A percentile compares a stretch with the other conserved stretches of the same genome.
phyloP scores from a whole-genome alignment of 2,888 invertebrate genomes.

The Trachelus tabidus region DNA sequence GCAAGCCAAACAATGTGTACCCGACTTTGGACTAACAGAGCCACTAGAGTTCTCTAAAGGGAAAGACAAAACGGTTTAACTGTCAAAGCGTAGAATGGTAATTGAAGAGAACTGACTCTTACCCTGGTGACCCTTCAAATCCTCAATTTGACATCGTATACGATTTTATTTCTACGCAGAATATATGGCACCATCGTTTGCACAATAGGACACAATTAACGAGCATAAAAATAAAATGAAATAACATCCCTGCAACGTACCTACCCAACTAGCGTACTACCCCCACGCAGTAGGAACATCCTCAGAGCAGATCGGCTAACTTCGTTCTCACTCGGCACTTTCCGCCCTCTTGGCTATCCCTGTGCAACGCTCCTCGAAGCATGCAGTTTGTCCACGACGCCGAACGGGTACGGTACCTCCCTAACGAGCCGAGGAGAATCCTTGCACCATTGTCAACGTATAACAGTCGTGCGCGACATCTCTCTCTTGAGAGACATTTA shows the following conservation, averaged over 20 bases:
- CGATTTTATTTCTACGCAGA: not conserved
- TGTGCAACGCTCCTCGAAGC: slow-evolving; percentile 21
- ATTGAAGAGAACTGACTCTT: not conserved
- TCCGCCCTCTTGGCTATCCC: not conserved
- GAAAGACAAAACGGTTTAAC: not conserved
- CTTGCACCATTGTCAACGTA: not conserved
- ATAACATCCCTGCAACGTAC: not conserved
- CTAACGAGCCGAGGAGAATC: not conserved
- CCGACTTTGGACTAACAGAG: not conserved
- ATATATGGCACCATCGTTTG: not conserved
- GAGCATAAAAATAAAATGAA: not conserved
- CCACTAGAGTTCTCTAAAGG: not conserved
- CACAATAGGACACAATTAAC: not conserved
- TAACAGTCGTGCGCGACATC: not conserved
- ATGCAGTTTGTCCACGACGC: slow-evolving; percentile 52
- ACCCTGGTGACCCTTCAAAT: not conserved
- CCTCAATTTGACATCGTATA: not conserved
- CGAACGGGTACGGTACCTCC: slow-evolving; percentile 30
- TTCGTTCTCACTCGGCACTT: not conserved
- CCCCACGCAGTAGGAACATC: not conserved
- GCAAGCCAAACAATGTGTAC: not conserved
- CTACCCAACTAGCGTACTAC: not conserved
- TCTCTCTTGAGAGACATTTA: not conserved
- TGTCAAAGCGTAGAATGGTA: not conserved
- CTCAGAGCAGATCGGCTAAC: not conserved